These are phyloP conservation scores for Nasonia giraulti DNA, from an alignment of 1,140 invertebrate genomes.

Conservation along the genomic window DNA sequence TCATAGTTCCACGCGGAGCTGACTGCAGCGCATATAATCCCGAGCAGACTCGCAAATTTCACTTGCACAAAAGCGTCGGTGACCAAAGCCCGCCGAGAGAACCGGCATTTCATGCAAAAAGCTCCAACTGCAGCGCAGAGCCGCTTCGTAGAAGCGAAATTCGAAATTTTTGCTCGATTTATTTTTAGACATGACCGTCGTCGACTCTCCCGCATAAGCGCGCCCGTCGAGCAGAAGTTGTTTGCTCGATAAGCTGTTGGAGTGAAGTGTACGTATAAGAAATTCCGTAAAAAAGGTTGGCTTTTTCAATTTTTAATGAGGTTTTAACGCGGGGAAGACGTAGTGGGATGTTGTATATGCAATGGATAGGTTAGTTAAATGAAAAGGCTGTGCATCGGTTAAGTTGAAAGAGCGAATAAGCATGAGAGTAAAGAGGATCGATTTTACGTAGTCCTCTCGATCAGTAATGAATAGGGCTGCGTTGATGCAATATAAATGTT, in stretches of 20 bases:
- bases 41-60: background rate
- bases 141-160: conserved; percentile 43
- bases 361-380: no score
- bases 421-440: no score
- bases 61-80: background rate
- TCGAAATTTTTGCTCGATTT: conserved; percentile 41
- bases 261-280: background rate
- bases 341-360: no score
- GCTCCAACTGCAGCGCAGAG: background rate
- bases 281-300: background rate
- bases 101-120: background rate
- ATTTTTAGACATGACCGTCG: conserved; percentile 44
- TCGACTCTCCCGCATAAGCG: background rate
- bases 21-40: background rate
- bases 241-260: no score
- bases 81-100: background rate
- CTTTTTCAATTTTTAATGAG: background rate
- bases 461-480: no score
- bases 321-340: no score
- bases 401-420: no score
- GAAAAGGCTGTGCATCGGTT: no score
- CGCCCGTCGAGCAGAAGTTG: no score
- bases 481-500: no score
- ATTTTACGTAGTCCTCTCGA: no score
- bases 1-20: background rate